Percentiles rank a stretch among this genome's conserved stretches.
Evolutionary conservation across 1,140 invertebrate species (phyloP).

Genomic region (Lasaia peninsularis): DNA sequence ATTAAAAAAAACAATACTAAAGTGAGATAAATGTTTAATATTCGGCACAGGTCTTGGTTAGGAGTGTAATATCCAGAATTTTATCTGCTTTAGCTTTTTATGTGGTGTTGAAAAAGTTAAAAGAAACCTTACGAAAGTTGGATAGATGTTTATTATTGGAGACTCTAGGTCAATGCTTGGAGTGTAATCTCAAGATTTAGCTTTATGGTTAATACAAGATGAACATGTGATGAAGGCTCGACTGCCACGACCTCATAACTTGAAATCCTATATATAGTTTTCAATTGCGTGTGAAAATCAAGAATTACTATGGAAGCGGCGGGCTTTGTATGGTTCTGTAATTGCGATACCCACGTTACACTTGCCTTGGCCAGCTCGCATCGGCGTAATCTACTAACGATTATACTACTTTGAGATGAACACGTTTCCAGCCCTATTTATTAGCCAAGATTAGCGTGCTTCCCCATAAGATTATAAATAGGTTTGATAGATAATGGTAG

Average conservation of each 20-base stretch:
- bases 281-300: slow-evolving; percentile 63
- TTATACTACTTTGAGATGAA: slow-evolving; percentile 35
- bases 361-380: slow-evolving; percentile 39
- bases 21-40: too few relatives aligned
- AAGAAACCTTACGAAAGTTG: too few relatives aligned
- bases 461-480: slow-evolving; percentile 13
- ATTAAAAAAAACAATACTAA: too few relatives aligned
- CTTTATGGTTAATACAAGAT: slow-evolving; percentile 28
- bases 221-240: slow-evolving; percentile 11
- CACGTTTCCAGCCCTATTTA: slow-evolving; percentile 23
- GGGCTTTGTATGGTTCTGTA: slow-evolving; percentile 44
- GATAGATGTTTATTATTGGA: too few relatives aligned
- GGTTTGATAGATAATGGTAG: slow-evolving; percentile 10
- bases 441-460: slow-evolving; percentile 11
- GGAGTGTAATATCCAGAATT: too few relatives aligned
- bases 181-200: too few relatives aligned
- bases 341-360: slow-evolving; percentile 54
- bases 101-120: too few relatives aligned
- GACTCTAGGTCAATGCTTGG: too few relatives aligned
- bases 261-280: slow-evolving; percentile 35
- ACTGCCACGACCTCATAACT: slow-evolving; percentile 23
- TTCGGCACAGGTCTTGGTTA: too few relatives aligned
- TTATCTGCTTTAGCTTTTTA: too few relatives aligned
- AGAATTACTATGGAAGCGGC: slow-evolving; percentile 43
- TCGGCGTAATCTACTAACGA: slow-evolving; percentile 55